Evolutionary conservation across 2,888 invertebrate species (phyloP).

Genomic region (Colletes collaris): DNA sequence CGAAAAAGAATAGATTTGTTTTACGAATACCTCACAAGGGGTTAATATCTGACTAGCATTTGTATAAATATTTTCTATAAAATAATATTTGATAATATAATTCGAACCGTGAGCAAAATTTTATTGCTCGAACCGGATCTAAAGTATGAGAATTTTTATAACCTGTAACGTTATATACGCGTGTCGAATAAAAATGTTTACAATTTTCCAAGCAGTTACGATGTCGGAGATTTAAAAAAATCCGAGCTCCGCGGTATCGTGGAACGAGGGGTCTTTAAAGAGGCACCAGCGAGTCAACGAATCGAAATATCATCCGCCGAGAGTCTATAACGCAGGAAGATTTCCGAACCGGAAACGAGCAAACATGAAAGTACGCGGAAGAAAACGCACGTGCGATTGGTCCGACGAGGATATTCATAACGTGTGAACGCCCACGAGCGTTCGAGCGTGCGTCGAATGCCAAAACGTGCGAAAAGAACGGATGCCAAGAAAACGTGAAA

Average conservation of each 20-base stretch:
- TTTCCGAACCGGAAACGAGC: slow-evolving; percentile 68
- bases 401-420: slow-evolving; percentile 74
- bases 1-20: too few relatives aligned
- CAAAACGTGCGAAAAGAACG: slow-evolving; percentile 71
- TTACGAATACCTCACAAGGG: too few relatives aligned
- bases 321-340: slow-evolving; percentile 56
- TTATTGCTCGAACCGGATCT: too few relatives aligned
- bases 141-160: too few relatives aligned
- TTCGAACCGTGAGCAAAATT: too few relatives aligned
- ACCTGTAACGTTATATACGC: too few relatives aligned
- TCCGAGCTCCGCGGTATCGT: background rate
- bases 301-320: slow-evolving; percentile 48
- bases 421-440: slow-evolving; percentile 74
- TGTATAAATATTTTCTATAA: too few relatives aligned
- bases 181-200: too few relatives aligned
- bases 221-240: background rate
- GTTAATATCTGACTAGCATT: too few relatives aligned
- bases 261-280: slow-evolving; percentile 33
- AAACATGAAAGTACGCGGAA: slow-evolving; percentile 72
- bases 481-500: slow-evolving; percentile 65
- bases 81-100: too few relatives aligned
- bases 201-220: too few relatives aligned
- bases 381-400: slow-evolving; percentile 72
- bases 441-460: slow-evolving; percentile 71
- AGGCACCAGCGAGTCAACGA: slow-evolving; percentile 35